Evolutionary conservation across 1,140 invertebrate species (phyloP).

Genomic region (Stegodyphus dumicola): DNA sequence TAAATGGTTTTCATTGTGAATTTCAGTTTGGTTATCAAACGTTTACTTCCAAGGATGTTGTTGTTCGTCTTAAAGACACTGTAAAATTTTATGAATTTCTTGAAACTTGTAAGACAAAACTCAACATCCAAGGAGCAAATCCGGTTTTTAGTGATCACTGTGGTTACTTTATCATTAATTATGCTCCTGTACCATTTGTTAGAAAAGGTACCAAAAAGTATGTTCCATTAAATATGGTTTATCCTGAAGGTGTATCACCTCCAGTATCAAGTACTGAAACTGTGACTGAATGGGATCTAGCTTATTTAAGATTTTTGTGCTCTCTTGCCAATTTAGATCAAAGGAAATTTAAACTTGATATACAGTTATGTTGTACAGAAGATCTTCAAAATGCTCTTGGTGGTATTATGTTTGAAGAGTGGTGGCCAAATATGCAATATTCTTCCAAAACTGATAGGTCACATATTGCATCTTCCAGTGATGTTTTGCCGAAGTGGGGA

Average conservation of each 20-base stretch:
- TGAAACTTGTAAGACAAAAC: slow-evolving; percentile 79
- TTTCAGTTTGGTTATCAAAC: slow-evolving; percentile 86
- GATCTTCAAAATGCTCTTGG: slow-evolving; percentile 91
- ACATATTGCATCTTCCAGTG: slow-evolving; percentile 13
- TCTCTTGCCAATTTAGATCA: slow-evolving; percentile 90
- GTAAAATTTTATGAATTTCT: slow-evolving; percentile 91
- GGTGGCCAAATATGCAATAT: slow-evolving; percentile 76
- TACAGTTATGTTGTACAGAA: slow-evolving; percentile 81
- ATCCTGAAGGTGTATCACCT: slow-evolving; percentile 78
- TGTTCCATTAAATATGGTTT: slow-evolving; percentile 94
- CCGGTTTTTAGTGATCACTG: slow-evolving; percentile 76
- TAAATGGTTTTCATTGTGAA: slow-evolving; percentile 92
- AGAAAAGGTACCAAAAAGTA: slow-evolving; percentile 84
- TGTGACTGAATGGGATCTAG: slow-evolving; percentile 87
- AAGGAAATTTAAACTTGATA: slow-evolving; percentile 15
- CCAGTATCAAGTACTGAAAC: slow-evolving; percentile 88
- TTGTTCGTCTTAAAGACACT: slow-evolving; percentile 87
- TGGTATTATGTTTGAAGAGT: slow-evolving; percentile 88
- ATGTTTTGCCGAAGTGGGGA: slow-evolving; percentile 1
- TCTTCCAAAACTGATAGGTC: slow-evolving; percentile 34
- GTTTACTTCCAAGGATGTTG: slow-evolving; percentile 90
- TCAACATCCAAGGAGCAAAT: slow-evolving; percentile 76
- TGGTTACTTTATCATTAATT: slow-evolving; percentile 93
- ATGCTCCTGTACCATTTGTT: slow-evolving; percentile 93
- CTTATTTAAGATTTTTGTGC: slow-evolving; percentile 93